phyloP scores from a whole-genome alignment of 1,140 invertebrate species.

The Tetragnatha versicolor region DNA sequence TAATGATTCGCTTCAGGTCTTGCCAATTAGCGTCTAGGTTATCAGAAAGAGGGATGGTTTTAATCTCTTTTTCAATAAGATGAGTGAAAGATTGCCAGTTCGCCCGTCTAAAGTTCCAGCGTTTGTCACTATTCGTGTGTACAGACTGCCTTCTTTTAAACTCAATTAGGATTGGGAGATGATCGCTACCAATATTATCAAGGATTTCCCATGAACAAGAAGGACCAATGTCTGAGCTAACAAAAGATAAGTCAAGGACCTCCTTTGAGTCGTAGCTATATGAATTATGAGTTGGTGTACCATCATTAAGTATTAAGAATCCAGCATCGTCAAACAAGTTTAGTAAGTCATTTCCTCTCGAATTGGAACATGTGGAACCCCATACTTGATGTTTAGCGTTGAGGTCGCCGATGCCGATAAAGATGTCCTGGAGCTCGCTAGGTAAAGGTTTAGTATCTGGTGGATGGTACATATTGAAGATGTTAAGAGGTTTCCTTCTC shows the following conservation, averaged over 20 bases:
- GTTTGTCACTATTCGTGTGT: background rate
- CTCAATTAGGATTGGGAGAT: background rate
- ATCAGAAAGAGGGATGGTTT: background rate
- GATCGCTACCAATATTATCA: background rate
- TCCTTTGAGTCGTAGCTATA: background rate
- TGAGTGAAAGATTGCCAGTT: background rate
- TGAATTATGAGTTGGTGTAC: background rate
- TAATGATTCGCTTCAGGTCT: background rate
- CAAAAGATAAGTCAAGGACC: background rate
- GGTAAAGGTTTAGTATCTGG: background rate
- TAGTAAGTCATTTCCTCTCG: background rate
- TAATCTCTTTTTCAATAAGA: background rate
- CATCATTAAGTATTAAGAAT: background rate
- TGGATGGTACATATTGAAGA: background rate
- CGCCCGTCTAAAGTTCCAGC: background rate
- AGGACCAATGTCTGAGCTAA: background rate
- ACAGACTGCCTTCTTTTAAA: background rate
- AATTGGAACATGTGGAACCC: background rate
- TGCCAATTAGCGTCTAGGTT: background rate
- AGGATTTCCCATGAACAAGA: background rate
- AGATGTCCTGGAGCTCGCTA: background rate
- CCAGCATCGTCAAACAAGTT: background rate
- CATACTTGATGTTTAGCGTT: slow-evolving; percentile 1
- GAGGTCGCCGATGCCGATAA: background rate
- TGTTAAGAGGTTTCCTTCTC: background rate